Evolutionary conservation across 2,797 vertebrate species (phyloP), one percentile per base, ranked within the genome.

Genomic region (Psittacula derbiana): DNA sequence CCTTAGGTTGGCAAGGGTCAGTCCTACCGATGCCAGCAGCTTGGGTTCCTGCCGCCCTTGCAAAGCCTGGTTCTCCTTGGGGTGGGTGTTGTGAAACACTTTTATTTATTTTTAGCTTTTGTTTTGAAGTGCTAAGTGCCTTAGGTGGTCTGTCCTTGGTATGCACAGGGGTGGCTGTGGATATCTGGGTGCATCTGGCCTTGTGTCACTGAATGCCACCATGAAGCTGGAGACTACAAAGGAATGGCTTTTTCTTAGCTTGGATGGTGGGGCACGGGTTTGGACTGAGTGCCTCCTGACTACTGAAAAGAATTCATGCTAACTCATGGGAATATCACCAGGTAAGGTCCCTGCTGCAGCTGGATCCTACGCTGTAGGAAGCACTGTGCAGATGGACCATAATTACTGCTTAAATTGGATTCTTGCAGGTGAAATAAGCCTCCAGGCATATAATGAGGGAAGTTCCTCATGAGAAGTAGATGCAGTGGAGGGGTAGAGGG

Each of bases 31-130:
- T 74, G 83, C 80, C 81, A 93, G 49, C 52, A 47, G 53, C 50
- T 57, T 46, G 38, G 60, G 30, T 64, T 91, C 8, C 12, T 75
- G 49, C 50, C 0, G 2, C 86, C 64, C 49, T 83, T 86, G 65
- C 30, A 70, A 57, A 81, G 49, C 50, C 46, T 8, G 2, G 9
- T 24, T 92, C 86, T 93, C 36, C 43, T 55, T 81, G 82, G 33
- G 49, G 24, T 69, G 81, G 88, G 62, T n/a, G 57, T 36, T 75
- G 36, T 60, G 69, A 93, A 88, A 64, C 2, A 0, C 6, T 76
- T 79, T 53, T 60, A 20, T 78, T 95, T 86, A 74, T 64, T 87
- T 89, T 69, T 83, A 91, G 76, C 58, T 88, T 92, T 80, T 64
- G 44, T 83, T 91, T 84, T 84, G 73, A 90, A 93, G 85, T 28